Evolutionary conservation across 2,888 invertebrate species (phyloP).

Genomic region (Euplagia quadripunctaria): DNA sequence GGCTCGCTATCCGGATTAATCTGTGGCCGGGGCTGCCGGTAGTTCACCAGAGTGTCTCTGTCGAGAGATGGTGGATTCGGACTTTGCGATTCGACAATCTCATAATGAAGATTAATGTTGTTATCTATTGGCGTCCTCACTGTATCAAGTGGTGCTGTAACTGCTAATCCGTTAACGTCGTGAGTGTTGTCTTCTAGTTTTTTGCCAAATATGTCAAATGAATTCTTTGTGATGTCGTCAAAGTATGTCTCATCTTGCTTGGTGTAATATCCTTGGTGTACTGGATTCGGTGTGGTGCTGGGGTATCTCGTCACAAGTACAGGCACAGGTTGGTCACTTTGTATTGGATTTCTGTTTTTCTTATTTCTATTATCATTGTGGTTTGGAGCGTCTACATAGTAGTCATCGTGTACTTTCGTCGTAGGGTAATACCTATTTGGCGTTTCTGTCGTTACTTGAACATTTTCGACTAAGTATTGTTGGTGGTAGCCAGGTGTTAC

Average conservation of each 20-base stretch:
- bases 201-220: conserved; percentile 91
- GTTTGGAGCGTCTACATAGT: conserved; percentile 75
- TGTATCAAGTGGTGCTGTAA: conserved; percentile 80
- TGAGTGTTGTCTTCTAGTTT: conserved; percentile 87
- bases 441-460: conserved; percentile 82
- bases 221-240: conserved; percentile 92
- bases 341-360: conserved; percentile 72
- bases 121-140: conserved; percentile 83
- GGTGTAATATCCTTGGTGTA: conserved; percentile 89
- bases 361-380: conserved; percentile 69
- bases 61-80: conserved; percentile 85
- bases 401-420: conserved; percentile 79
- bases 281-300: conserved; percentile 86
- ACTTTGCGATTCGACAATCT: conserved; percentile 73
- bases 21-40: conserved; percentile 89
- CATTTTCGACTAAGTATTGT: conserved; percentile 81
- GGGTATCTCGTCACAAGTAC: conserved; percentile 70
- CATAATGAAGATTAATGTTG: conserved; percentile 86
- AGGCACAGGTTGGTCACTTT: conserved; percentile 70
- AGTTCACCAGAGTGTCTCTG: conserved; percentile 91
- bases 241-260: conserved; percentile 89
- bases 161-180: conserved; percentile 80
- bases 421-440: conserved; percentile 84
- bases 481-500: conserved; percentile 76
- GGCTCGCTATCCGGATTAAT: conserved; percentile 91